A percentile compares a stretch with the other conserved stretches of the same genome.
Conservation (phyloP, 2,113 vertebrate genomes). For the Engraulis encrasicolus region DNA sequence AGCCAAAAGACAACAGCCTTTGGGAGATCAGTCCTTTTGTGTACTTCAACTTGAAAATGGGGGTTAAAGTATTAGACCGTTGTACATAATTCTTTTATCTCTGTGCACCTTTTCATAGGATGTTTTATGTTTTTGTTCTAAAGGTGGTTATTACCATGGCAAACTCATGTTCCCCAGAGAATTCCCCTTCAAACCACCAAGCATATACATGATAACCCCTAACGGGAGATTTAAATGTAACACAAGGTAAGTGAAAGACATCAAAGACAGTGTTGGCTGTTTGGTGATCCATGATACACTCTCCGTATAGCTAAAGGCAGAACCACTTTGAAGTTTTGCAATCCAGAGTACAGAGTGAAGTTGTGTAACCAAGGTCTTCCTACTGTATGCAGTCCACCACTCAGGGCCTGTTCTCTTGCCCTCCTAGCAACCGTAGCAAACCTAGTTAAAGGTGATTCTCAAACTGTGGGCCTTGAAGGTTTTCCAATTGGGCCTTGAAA, state of each 20-base stretch:
- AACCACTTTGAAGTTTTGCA: too few relatives aligned
- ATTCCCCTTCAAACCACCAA: constrained; percentile 97
- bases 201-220: constrained; percentile 99
- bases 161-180: constrained; percentile 95
- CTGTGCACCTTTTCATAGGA: neutral
- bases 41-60: neutral
- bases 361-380: too few relatives aligned
- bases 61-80: neutral
- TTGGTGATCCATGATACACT: neutral
- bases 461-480: too few relatives aligned
- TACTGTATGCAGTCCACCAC: too few relatives aligned
- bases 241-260: constrained; percentile 81
- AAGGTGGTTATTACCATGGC: constrained; percentile 96
- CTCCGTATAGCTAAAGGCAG: neutral
- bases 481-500: too few relatives aligned
- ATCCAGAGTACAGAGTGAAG: too few relatives aligned
- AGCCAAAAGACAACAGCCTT: too few relatives aligned
- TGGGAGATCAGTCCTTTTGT: neutral
- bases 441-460: too few relatives aligned
- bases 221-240: constrained; percentile 98
- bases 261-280: neutral
- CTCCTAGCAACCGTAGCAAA: too few relatives aligned
- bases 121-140: constrained; percentile 29
- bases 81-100: neutral
- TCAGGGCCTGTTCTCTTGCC: too few relatives aligned